These are phyloP conservation scores for Cryptotis parvus DNA, from an alignment of 2,113 vertebrate genomes.

Conservation along the genomic window DNA sequence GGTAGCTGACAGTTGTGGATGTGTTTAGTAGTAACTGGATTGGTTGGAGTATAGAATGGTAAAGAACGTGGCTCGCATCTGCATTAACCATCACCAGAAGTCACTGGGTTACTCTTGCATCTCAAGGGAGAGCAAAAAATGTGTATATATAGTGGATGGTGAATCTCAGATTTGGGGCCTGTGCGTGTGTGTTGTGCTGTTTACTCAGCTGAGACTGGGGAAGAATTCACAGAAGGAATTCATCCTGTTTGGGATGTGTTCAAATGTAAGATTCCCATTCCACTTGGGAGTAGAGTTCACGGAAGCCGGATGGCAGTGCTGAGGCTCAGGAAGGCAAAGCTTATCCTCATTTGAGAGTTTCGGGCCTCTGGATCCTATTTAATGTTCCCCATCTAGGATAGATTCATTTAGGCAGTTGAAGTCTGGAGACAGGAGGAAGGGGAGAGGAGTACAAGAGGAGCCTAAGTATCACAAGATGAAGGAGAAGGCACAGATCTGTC, in stretches of 20 bases:
- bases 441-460: neutral
- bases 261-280: neutral
- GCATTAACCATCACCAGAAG: too few relatives aligned
- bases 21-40: neutral
- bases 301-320: neutral
- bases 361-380: neutral
- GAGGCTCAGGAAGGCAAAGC: neutral
- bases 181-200: neutral
- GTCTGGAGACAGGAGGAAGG: neutral
- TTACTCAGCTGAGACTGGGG: neutral
- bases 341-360: neutral
- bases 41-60: too few relatives aligned
- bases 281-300: neutral
- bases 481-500: neutral
- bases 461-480: neutral
- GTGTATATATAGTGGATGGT: neutral
- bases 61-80: too few relatives aligned
- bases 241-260: neutral
- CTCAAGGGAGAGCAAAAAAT: neutral
- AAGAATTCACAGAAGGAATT: neutral
- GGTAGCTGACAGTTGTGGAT: neutral
- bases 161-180: neutral
- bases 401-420: neutral
- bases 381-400: neutral
- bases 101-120: neutral